A percentile compares a stretch with the other conserved stretches of the same genome.
These are phyloP conservation scores for Penaeus vannamei DNA, from an alignment of 1,140 invertebrate species.

Conservation along the genomic window DNA sequence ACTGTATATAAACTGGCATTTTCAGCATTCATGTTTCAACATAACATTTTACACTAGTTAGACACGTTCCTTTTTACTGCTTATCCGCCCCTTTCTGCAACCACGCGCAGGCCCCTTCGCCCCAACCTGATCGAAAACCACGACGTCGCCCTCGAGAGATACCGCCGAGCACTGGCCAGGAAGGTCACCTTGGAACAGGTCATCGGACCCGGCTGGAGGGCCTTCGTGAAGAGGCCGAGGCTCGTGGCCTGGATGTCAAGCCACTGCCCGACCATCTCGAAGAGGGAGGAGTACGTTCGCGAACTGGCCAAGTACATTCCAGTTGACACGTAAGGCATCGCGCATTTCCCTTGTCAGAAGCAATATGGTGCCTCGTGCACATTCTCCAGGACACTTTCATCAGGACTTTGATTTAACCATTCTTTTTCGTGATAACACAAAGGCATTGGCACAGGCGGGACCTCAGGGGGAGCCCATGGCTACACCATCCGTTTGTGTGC, in stretches of 20 bases:
- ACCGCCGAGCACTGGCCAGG: background rate
- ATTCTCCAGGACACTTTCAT: no score
- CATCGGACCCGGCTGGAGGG: background rate
- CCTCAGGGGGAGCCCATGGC: no score
- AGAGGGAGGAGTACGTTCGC: conserved; percentile 72
- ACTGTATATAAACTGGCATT: background rate
- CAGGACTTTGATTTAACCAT: no score
- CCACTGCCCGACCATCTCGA: conserved; percentile 73
- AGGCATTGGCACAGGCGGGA: no score
- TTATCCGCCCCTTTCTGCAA: no score
- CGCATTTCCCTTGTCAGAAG: conserved; percentile 71
- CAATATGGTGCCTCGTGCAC: no score
- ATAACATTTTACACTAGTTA: background rate
- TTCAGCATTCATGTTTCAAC: background rate
- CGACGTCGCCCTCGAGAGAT: background rate
- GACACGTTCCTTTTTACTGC: background rate
- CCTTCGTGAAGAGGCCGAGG: conserved; percentile 36
- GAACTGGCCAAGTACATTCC: conserved; percentile 73
- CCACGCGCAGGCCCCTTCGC: background rate
- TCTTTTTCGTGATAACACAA: no score
- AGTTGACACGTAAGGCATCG: conserved; percentile 76
- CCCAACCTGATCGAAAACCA: background rate
- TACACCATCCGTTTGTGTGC: no score
- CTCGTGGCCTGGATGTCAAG: conserved; percentile 74
- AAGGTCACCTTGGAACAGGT: background rate